Evolutionary conservation across 2,888 invertebrate species (phyloP), one percentile per base, ranked within the genome.

Genomic region (Bembecia ichneumoniformis): DNA sequence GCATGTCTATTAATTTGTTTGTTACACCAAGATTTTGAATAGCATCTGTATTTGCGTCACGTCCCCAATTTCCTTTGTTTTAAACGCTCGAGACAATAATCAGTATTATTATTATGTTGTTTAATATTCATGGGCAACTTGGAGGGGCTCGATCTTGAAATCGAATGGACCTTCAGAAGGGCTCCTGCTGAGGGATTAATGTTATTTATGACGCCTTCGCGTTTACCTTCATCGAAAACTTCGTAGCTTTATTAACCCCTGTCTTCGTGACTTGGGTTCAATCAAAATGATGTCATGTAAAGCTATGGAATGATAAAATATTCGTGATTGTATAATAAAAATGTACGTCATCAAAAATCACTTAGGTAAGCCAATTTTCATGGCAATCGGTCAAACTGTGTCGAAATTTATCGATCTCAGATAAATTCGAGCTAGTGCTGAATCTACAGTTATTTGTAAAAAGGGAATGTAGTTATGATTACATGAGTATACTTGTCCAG

Each of bases 11-110:
- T 44, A 16, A 17, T 17, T 44, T 16, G 10, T 17, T 16, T 44
- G 44, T 44, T n/a, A 13, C 44, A 14, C 17, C 11, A 44, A 40
- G 40, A 40, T 40, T 40, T 40, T 40, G 40, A 40, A 40, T 40
- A 44, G 11, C 13, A 65, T 71, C 64, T 55, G 62, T 60, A 76
- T 64, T 68, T 58, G 53, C 58, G 63, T 71, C 79, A 76, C 78
- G 77, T 68, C 59, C 56, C 49, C 68, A 69, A 77, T 66, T 77
- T 78, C 71, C 70, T 70, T 68, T 64, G 67, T 69, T 76, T 77
- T 76, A 75, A 76, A 73, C 69, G 71, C 64, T 70, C 65, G 62
- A 62, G 66, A 74, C 78, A 79, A 79, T 81, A 76, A 80, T 80
- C 77, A 73, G 66, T 64, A 62, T 66, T 69, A 74, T 77, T 78